Base-by-base conservation (phyloP, 2,888 invertebrate species). In the Drosophila leonis region DNA sequence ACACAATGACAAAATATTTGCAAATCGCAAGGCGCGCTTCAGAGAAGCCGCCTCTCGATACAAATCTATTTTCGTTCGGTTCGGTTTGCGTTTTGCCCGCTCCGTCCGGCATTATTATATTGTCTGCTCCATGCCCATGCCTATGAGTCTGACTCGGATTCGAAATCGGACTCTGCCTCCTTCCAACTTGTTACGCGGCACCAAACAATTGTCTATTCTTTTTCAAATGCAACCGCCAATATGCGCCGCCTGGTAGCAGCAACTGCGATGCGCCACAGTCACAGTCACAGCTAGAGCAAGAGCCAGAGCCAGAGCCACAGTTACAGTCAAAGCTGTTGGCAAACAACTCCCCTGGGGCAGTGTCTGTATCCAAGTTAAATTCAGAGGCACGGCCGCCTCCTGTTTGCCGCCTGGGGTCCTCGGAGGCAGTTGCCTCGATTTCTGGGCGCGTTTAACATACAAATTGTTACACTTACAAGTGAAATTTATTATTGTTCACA, bases 1-100 rank as follows among this genome's bases (percentile, higher is more conserved):
- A 85, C 86, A 86, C 91, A 91, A 89, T 91, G 92, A 91, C 91
- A 91, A 91, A 91, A 91, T 91, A 91, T 91, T 91, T 91, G 91
- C 90, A 90, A 91, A 91, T 88, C 90, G 88, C 85, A 84, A 88
- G 90, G 90, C 86, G 90, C 83, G 88, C 88, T 87, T 90, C 90
- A 91, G 89, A 88, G 83, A 81, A 90, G 88, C 91, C 91, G 91
- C 91, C 86, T 79, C 75, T 84, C 82, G 91, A 90, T 90, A 91
- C 90, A 91, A 90, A 91, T 91, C 90, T 90, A 90, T 91, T 91
- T 87, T 83, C 88, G 87, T 72, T 71, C 39, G 65, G 27, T 60
- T 67, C 48, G 61, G 52, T 70, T 61, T 57, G 71, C 52, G 70
- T 24, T 72, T 59, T 62, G 13, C 65, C 59, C 52, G 62, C 65